Evolutionary conservation across 1,140 invertebrate genomes (phyloP).

Genomic region (Nasonia vitripennis): DNA sequence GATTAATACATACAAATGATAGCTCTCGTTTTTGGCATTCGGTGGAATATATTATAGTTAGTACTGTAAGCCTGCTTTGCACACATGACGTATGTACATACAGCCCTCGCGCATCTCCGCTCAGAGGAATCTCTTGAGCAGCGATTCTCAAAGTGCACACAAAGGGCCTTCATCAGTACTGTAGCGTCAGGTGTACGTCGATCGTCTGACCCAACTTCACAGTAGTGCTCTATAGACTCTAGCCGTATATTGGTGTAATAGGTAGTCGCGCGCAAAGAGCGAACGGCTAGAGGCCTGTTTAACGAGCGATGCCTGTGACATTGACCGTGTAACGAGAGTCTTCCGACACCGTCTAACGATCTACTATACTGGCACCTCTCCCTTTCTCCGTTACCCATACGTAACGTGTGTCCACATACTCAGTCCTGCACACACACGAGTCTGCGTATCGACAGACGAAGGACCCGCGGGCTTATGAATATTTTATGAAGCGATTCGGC

Average conservation of each 20-base stretch:
- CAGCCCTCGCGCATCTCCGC: too few species aligned
- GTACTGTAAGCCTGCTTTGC: too few species aligned
- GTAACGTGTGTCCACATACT: neutral
- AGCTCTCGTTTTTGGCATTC: too few species aligned
- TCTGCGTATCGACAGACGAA: slow-evolving; percentile 45
- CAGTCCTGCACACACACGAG: too few species aligned
- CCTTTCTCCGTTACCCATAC: neutral
- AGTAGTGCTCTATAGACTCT: neutral
- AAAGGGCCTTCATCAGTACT: neutral
- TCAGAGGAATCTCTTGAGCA: too few species aligned
- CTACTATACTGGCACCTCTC: slow-evolving; percentile 5
- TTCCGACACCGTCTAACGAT: neutral
- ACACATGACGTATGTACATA: too few species aligned
- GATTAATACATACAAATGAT: too few species aligned
- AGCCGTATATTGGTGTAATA: neutral
- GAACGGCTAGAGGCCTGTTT: neutral
- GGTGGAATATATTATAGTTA: too few species aligned
- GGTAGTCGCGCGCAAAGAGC: neutral
- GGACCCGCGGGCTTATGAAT: slow-evolving; percentile 54
- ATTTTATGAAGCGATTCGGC: slow-evolving; percentile 49
- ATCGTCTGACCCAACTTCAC: neutral
- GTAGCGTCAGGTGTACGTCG: neutral
- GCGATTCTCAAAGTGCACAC: too few species aligned
- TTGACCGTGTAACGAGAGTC: slow-evolving; percentile 24
- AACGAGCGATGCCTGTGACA: neutral